Conservation (phyloP, 2,797 vertebrate species). For the Sciaenops ocellatus region DNA sequence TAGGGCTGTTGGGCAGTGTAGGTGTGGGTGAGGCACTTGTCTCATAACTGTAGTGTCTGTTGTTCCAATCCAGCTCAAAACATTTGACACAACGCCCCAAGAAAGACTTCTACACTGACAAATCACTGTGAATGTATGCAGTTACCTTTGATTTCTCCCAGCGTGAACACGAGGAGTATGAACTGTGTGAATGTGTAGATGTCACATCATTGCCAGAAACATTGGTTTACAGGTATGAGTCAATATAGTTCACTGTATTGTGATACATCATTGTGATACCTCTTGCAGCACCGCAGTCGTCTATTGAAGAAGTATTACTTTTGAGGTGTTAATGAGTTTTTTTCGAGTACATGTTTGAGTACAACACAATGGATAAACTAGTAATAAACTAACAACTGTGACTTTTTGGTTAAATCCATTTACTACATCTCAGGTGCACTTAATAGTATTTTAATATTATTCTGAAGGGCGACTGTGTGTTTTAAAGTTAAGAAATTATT, state of each 20-base stretch:
- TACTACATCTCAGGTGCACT: too few relatives aligned
- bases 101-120: not conserved
- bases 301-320: not conserved
- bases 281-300: not conserved
- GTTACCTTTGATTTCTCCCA: not conserved
- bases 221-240: not conserved
- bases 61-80: conserved; percentile 11
- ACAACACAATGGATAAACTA: not conserved
- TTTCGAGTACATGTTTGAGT: not conserved
- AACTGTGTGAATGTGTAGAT: not conserved
- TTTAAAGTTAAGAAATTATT: not conserved
- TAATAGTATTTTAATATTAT: too few relatives aligned
- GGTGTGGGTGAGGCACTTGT: not conserved
- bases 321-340: not conserved
- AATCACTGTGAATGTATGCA: not conserved
- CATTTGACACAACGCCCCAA: conserved; percentile 1
- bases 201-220: not conserved
- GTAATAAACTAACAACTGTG: not conserved
- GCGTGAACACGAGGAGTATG: not conserved
- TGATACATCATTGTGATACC: not conserved
- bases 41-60: not conserved
- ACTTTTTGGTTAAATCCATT: not conserved
- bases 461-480: not conserved
- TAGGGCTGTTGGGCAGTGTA: not conserved
- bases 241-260: not conserved